Percentiles rank a stretch among this genome's conserved stretches.
Conservation (phyloP, 2,888 invertebrate species). For the Aspidiotus rigidus region DNA sequence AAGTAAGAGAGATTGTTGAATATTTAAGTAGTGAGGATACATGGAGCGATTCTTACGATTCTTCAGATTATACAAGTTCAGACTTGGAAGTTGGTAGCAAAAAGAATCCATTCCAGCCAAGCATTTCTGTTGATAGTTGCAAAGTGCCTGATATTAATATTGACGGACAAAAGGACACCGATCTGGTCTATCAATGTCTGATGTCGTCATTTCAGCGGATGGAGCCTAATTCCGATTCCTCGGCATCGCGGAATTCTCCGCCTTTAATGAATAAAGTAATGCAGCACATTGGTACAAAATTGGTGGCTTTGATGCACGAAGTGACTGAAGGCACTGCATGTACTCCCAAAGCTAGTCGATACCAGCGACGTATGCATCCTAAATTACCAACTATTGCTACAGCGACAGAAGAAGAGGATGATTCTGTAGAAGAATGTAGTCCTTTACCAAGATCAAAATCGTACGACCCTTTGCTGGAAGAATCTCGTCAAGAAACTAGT, state of each 20-base stretch:
- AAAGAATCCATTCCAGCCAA: constrained; percentile 49
- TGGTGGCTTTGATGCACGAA: constrained; percentile 85
- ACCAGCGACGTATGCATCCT: constrained; percentile 49
- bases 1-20: constrained; percentile 84
- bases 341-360: constrained; percentile 25
- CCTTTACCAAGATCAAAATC: constrained; percentile 69
- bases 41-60: constrained; percentile 88
- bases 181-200: constrained; percentile 75
- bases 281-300: constrained; percentile 78
- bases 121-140: not conserved
- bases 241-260: constrained; percentile 59
- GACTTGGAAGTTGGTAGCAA: constrained; percentile 62
- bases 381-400: constrained; percentile 43
- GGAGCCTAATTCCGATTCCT: constrained; percentile 45
- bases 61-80: constrained; percentile 82
- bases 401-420: constrained; percentile 57
- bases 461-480: constrained; percentile 65
- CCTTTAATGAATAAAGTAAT: constrained; percentile 82
- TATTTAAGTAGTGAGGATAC: constrained; percentile 86
- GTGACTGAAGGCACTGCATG: constrained; percentile 55
- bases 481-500: constrained; percentile 59
- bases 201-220: constrained; percentile 75
- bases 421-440: constrained; percentile 55
- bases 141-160: not conserved
- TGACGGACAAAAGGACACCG: constrained; percentile 55